phyloP scores from a whole-genome alignment of 1,140 invertebrate species.

The Drosophila parabipectinata region DNA sequence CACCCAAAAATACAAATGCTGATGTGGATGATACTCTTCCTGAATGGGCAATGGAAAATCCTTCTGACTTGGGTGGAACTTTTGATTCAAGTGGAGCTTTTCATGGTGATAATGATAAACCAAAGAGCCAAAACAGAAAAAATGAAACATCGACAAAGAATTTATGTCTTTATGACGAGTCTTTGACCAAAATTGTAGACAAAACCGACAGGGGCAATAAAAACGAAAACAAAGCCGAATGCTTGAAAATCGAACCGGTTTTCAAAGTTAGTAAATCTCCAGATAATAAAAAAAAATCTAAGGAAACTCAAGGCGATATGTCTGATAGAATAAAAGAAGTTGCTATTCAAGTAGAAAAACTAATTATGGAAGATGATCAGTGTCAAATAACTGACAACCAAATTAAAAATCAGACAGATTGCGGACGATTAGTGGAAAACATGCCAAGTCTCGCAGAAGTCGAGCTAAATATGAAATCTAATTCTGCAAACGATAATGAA shows the following conservation, averaged over 20 bases:
- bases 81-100: conserved; percentile 95
- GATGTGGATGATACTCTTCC: conserved; percentile 88
- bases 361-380: conserved; percentile 88
- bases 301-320: conserved; percentile 52
- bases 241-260: not conserved
- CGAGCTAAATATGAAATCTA: conserved; percentile 19
- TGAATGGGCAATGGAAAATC: conserved; percentile 91
- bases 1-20: conserved; percentile 6
- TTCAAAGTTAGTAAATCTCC: conserved; percentile 1
- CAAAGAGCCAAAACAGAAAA: not conserved
- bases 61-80: conserved; percentile 91
- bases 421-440: not conserved
- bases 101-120: conserved; percentile 85
- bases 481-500: not conserved
- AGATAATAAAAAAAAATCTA: conserved; percentile 8
- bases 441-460: conserved; percentile 17
- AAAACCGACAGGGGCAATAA: not conserved
- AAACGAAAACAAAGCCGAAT: not conserved
- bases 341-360: conserved; percentile 90
- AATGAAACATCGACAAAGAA: not conserved
- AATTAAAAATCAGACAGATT: conserved; percentile 7
- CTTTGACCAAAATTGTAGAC: not conserved
- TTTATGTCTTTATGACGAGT: not conserved
- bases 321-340: conserved; percentile 89
- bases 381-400: conserved; percentile 76